These are phyloP conservation scores for Stenotaenia linearis DNA, from an alignment of 2,888 invertebrate species.

Conservation along the genomic window DNA sequence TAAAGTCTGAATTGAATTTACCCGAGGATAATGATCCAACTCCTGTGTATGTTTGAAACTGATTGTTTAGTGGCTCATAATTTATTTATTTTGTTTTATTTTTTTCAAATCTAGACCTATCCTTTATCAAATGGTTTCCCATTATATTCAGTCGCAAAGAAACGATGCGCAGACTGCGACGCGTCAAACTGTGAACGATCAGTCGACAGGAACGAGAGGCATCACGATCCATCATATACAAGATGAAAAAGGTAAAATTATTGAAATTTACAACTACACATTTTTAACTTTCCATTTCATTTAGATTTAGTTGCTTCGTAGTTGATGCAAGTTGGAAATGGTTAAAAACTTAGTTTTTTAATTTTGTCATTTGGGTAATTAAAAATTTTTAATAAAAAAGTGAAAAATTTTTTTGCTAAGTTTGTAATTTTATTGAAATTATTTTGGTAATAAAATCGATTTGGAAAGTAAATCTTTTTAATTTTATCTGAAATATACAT, in stretches of 20 bases:
- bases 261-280: not conserved
- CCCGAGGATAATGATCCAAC: not conserved
- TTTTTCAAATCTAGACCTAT: not conserved
- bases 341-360: too few species aligned
- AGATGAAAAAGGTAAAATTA: constrained; percentile 13
- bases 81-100: too few species aligned
- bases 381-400: too few species aligned
- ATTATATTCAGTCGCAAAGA: not conserved
- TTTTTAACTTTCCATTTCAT: not conserved
- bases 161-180: not conserved
- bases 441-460: too few species aligned
- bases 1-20: constrained; percentile 10
- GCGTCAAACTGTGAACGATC: not conserved
- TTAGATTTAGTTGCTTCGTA: not conserved
- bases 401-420: too few species aligned
- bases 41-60: not conserved
- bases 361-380: not conserved
- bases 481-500: not conserved
- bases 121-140: constrained; percentile 17
- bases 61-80: not conserved
- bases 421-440: too few species aligned
- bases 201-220: not conserved
- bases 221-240: constrained; percentile 16
- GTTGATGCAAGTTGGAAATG: too few species aligned
- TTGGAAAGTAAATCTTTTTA: too few species aligned